Evolutionary conservation across 2,797 vertebrate species (phyloP).

Genomic region (Melopsittacus undulatus): DNA sequence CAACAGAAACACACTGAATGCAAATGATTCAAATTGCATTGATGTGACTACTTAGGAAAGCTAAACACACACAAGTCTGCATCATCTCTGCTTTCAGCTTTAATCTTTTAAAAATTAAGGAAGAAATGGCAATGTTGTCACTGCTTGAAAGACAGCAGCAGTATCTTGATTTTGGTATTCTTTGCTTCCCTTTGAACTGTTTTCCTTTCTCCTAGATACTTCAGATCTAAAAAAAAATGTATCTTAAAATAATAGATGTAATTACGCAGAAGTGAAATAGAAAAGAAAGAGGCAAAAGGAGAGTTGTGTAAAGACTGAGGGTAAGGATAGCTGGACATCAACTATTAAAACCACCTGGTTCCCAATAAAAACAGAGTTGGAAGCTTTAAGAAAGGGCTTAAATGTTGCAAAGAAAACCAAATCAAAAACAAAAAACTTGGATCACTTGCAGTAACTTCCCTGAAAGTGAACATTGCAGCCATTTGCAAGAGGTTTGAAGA

Average conservation of each 20-base stretch:
- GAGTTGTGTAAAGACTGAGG: not conserved
- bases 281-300: not conserved
- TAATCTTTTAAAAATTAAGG: conserved; percentile 1
- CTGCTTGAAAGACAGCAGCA: not conserved
- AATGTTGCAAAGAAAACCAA: not conserved
- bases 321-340: not conserved
- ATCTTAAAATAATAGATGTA: not conserved
- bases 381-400: not conserved
- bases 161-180: conserved; percentile 3
- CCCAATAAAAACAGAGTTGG: not conserved
- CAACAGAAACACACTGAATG: not conserved
- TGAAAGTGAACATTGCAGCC: not conserved
- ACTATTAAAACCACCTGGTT: not conserved
- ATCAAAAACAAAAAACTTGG: not conserved
- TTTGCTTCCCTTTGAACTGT: conserved; percentile 9
- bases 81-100: conserved; percentile 16
- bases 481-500: not conserved
- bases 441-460: not conserved
- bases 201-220: not conserved
- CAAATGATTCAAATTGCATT: not conserved
- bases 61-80: not conserved
- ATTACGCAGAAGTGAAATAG: not conserved
- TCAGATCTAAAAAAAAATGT: not conserved
- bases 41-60: not conserved
- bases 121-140: not conserved